phyloP scores from a whole-genome alignment of 92 coral and sea anemone genomes.

The Ricordea florida region DNA sequence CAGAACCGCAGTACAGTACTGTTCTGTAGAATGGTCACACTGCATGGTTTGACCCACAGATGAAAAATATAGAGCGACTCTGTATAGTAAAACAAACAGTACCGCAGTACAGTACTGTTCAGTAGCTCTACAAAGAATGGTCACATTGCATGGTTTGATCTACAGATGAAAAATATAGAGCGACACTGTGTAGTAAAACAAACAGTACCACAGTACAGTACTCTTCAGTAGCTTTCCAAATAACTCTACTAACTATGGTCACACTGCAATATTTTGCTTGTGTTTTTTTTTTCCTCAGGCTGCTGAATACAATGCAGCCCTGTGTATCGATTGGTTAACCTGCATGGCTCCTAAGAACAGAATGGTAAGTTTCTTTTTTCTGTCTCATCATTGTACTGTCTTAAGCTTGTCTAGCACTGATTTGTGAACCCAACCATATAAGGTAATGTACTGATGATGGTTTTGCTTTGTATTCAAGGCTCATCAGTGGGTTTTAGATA shows the following conservation, averaged over 20 bases:
- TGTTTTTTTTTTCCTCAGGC: conserved; percentile 57
- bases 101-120: too few relatives aligned
- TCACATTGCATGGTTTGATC: too few relatives aligned
- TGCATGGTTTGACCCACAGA: too few relatives aligned
- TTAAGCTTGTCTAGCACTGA: background rate
- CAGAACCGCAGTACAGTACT: too few relatives aligned
- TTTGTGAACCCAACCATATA: background rate
- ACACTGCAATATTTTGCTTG: background rate
- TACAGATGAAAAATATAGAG: too few relatives aligned
- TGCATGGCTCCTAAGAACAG: conserved; percentile 90
- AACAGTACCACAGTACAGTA: too few relatives aligned
- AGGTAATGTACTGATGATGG: background rate
- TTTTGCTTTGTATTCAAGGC: conserved; percentile 55
- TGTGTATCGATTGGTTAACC: conserved; percentile 97
- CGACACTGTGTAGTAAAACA: too few relatives aligned
- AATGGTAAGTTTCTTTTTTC: conserved; percentile 78
- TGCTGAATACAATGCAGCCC: conserved; percentile 95
- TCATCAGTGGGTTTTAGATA: conserved; percentile 94
- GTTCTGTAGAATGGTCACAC: too few relatives aligned
- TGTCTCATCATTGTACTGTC: background rate
- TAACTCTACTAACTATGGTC: background rate
- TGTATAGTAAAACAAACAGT: too few relatives aligned
- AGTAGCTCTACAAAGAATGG: too few relatives aligned
- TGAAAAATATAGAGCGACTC: too few relatives aligned
- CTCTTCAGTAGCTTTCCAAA: too few relatives aligned